These are phyloP conservation scores for Lasius fuliginosus DNA, from an alignment of 2,888 invertebrate species.

Conservation along the genomic window DNA sequence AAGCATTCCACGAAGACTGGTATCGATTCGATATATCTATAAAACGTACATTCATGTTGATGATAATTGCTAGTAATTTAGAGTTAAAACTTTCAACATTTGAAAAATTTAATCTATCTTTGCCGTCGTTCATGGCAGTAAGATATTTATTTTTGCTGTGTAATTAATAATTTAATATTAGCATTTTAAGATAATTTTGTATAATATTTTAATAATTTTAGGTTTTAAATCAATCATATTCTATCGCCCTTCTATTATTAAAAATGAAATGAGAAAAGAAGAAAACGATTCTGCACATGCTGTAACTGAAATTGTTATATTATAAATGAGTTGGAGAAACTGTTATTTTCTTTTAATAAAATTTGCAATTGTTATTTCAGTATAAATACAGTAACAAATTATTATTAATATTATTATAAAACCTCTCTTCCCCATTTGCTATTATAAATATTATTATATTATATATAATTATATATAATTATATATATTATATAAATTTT, in stretches of 20 bases:
- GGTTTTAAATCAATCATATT: slow-evolving; percentile 76
- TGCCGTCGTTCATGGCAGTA: slow-evolving; percentile 74
- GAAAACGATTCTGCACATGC: neutral
- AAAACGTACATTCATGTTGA: slow-evolving; percentile 58
- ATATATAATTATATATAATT: too few species aligned
- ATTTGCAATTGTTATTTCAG: neutral
- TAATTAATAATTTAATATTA: neutral
- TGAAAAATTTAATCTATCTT: slow-evolving; percentile 70
- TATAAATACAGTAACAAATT: neutral
- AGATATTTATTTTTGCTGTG: slow-evolving; percentile 13
- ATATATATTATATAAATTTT: too few species aligned
- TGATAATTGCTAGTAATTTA: slow-evolving; percentile 68
- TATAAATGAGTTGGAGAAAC: neutral
- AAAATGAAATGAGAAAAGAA: slow-evolving; percentile 42
- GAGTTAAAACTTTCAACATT: slow-evolving; percentile 68
- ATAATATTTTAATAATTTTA: slow-evolving; percentile 40
- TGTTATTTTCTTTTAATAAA: neutral
- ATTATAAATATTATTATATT: too few species aligned
- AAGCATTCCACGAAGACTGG: slow-evolving; percentile 75
- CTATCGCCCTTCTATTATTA: slow-evolving; percentile 70
- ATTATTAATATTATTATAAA: neutral
- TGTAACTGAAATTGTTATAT: neutral
- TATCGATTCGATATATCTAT: slow-evolving; percentile 53
- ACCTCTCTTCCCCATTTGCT: too few species aligned
- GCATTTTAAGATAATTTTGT: neutral